Evolutionary conservation across 2,797 vertebrate genomes (phyloP).

Genomic region (Eleutherodactylus coqui): DNA sequence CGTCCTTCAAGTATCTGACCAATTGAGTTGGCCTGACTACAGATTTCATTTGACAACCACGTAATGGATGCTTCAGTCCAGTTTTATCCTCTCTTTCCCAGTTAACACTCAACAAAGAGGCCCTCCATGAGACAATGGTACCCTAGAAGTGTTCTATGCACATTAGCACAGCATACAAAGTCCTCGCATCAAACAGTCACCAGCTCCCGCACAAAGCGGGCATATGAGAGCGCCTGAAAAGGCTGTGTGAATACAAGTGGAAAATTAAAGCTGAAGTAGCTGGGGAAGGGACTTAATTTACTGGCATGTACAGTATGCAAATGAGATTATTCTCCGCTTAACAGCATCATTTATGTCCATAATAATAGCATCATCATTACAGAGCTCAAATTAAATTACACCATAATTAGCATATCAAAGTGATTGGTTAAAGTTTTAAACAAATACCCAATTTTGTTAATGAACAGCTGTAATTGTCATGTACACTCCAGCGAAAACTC

Average conservation of each 20-base stretch:
- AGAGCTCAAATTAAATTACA: constrained; percentile 99
- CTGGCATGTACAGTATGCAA: constrained; percentile 99
- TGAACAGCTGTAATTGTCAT: constrained; percentile 98
- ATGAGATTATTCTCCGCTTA: constrained; percentile 99
- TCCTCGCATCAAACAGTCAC: constrained; percentile 95
- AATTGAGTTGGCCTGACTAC: background rate
- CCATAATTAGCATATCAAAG: constrained; percentile 99
- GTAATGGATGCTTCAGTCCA: background rate
- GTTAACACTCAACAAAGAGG: constrained; percentile 7
- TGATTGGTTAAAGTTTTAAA: constrained; percentile 99
- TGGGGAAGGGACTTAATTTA: constrained; percentile 99
- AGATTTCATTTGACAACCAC: background rate
- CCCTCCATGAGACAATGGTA: background rate
- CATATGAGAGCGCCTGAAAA: constrained; percentile 83
- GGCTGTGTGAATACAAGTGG: constrained; percentile 97
- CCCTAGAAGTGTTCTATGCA: constrained; percentile 63
- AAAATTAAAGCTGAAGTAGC: constrained; percentile 99
- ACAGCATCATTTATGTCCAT: constrained; percentile 99
- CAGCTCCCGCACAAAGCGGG: constrained; percentile 91
- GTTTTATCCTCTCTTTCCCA: background rate
- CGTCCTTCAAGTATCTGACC: background rate
- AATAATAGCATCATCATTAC: constrained; percentile 99
- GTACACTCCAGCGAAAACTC: constrained; percentile 95
- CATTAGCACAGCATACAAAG: constrained; percentile 83
- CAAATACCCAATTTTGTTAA: constrained; percentile 99